Base-by-base conservation (phyloP, 2,113 vertebrate species). In the Calidris pugnax region DNA sequence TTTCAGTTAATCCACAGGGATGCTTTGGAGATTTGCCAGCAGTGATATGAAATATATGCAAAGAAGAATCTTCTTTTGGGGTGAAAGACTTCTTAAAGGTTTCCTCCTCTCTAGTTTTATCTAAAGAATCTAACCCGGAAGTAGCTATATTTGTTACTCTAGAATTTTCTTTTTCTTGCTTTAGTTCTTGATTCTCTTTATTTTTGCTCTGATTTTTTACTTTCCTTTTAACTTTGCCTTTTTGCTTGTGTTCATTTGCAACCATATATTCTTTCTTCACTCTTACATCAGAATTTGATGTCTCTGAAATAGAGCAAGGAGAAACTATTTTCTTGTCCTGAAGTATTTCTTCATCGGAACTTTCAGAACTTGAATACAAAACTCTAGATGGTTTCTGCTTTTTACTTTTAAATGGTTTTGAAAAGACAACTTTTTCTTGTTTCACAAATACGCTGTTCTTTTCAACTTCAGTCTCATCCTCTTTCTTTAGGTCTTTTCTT, bases 151-250 rank as follows among this genome's bases (percentile, higher is more conserved):
- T 98, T 77, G 99, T 91, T 16, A 98, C 95, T 98, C 99, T 99
- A 50, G 99, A 98, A 94, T 99, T 99, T 98, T 99, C 99, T 96
- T 98, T 98, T 96, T 98, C 98, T 96, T 98, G 98, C 77, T 98
- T 98, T 66, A 99, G 91, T 85, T 99, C 99, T 91, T 99, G 99
- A 96, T 99, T 99, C 89, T 99, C 99, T 97, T 99, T 99, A 97
- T 99, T 99, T 98, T 99, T 99, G 93, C 98, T 99, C 95, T 99
- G 99, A 91, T 99, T 99, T 97, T 99, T 99, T 76, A 98, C 98
- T 97, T 99, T 99, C 96, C 98, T 98, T 98, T 99, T 99, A 39
- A 99, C 98, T 98, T 99, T 99, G 45, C 99, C 99, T 92, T 99
- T 99, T 94, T 99, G 99, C 87, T 99, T 99, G 91, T 99, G 98